Base-by-base conservation (phyloP, 2,797 vertebrate genomes). In the Epinephelus coioides region DNA sequence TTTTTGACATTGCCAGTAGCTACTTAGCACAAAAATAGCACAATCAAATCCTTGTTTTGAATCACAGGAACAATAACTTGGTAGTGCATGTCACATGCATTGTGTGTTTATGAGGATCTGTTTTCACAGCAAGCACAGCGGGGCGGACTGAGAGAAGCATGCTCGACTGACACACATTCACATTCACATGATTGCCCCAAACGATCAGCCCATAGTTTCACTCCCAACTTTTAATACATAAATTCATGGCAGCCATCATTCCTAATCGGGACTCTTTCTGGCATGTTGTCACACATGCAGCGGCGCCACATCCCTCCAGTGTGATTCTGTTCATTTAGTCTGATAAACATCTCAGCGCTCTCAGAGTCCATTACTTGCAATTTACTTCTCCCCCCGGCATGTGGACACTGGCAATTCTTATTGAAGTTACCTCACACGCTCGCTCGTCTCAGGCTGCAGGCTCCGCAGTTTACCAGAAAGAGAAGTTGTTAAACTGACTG, bases 361-460 rank as follows among this genome's bases (percentile, higher is more conserved):
- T 86, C 79, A 71, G 82, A 91, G 76, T 92, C 91, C 88, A 93
- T 94, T 94, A 92, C 87, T 91, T 86, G 81, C 81, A 94, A 90
- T 92, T 90, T 92, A 87, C 80, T 81, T 94, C 86, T 92, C 87
- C 83, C 83, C 44, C 64, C 30, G 73, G 83, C 86, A 76, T 84
- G 83, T 86, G 85, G 87, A 93, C 88, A 71, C 81, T 71, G 81
- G 89, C 85, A 81, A 75, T 89, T 88, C 84, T 83, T 70, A 90
- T 83, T 87, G 87, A 94, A 87, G 87, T 78, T 89, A 86, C 80
- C 89, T 91, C 62, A 76, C 79, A 79, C 47, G 13, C 81, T 59
- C 7, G 44, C 76, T 86, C 55, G 43, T 86, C 79, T 80, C 51
- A 30, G 50, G 81, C 87, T 89, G 69, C 51, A 27, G 79, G 79